Percentiles rank a stretch among this genome's conserved stretches.
Conservation (phyloP, 2,113 vertebrate species). For the Coreoperca whiteheadi region DNA sequence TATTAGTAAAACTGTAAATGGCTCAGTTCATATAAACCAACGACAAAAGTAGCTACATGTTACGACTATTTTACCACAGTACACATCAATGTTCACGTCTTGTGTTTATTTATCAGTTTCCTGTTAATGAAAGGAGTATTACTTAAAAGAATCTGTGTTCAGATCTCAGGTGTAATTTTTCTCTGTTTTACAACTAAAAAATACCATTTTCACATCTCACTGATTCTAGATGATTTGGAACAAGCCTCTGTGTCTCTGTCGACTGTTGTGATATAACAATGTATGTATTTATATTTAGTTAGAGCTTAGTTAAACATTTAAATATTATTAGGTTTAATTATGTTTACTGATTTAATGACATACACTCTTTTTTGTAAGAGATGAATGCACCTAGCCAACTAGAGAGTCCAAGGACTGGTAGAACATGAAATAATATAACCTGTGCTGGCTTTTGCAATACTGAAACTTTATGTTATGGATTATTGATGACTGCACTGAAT, state of each 20-base stretch:
- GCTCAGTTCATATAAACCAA: too few relatives aligned
- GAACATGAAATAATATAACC: too few relatives aligned
- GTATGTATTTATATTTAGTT: neutral
- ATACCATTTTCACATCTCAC: neutral
- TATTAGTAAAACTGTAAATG: too few relatives aligned
- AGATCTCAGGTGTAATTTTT: neutral
- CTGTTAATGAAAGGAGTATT: neutral
- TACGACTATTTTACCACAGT: too few relatives aligned
- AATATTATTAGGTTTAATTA: too few relatives aligned
- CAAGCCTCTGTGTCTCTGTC: neutral
- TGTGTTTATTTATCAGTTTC: neutral
- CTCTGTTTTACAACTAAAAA: neutral
- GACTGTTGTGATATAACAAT: neutral
- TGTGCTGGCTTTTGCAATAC: neutral
- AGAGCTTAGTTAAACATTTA: neutral
- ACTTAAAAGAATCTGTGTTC: neutral
- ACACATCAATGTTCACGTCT: too few relatives aligned
- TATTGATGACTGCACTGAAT: neutral
- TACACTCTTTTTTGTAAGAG: too few relatives aligned
- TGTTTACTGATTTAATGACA: too few relatives aligned
- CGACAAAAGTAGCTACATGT: too few relatives aligned
- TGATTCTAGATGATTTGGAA: neutral
- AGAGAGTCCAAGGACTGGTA: too few relatives aligned
- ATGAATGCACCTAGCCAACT: too few relatives aligned
- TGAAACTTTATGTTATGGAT: neutral